phyloP scores from a whole-genome alignment of 2,113 vertebrate genomes.

The Rhynchopsitta pachyrhyncha region DNA sequence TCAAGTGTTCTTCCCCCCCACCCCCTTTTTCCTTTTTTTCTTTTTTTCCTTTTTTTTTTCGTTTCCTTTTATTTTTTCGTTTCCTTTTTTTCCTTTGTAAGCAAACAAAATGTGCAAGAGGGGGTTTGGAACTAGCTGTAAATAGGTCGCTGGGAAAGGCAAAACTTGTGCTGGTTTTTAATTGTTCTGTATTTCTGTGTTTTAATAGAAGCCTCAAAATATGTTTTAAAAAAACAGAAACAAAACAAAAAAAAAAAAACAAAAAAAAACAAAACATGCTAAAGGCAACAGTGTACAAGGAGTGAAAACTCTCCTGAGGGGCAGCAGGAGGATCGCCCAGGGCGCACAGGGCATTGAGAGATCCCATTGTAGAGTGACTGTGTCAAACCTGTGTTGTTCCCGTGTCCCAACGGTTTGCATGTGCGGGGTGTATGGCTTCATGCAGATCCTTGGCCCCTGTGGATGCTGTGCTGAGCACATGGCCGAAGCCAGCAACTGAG shows the following conservation, averaged over 20 bases:
- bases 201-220: constrained; percentile 90
- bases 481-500: not conserved
- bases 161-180: constrained; percentile 89
- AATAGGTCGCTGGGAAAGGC: constrained; percentile 83
- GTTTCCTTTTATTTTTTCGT: not conserved
- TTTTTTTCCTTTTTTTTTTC: too few species aligned
- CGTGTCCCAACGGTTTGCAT: not conserved
- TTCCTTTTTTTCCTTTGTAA: not conserved
- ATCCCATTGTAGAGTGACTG: not conserved
- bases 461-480: not conserved
- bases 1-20: not conserved
- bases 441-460: not conserved
- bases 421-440: not conserved
- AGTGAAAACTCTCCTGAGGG: not conserved
- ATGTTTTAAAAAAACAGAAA: constrained; percentile 49
- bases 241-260: not conserved
- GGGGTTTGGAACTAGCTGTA: constrained; percentile 80
- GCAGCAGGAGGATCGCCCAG: not conserved
- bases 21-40: too few species aligned
- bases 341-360: not conserved
- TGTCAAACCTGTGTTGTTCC: not conserved
- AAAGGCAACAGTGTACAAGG: constrained; percentile 16
- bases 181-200: constrained; percentile 94
- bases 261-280: not conserved
- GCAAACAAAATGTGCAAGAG: constrained; percentile 60